Percentiles rank a stretch among this genome's conserved stretches.
These are phyloP conservation scores for Megalurothrips usitatus DNA, from an alignment of 2,888 invertebrate genomes.

Conservation along the genomic window DNA sequence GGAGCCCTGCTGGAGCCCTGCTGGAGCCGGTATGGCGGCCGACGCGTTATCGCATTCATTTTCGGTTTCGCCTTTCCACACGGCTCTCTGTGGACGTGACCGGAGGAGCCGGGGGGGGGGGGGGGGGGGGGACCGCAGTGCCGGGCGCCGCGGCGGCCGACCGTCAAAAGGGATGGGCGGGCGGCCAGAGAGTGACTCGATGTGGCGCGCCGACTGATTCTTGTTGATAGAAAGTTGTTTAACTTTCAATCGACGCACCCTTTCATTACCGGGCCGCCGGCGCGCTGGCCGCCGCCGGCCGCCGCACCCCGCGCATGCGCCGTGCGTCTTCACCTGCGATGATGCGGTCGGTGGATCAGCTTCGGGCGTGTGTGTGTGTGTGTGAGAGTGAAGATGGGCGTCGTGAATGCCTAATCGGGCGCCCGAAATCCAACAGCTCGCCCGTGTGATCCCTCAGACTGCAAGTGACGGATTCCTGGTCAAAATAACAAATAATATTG, in stretches of 20 bases:
- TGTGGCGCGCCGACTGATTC: neutral
- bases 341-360: neutral
- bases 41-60: conserved; percentile 1
- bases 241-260: conserved; percentile 1
- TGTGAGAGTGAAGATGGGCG: neutral
- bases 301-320: neutral
- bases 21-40: too few relatives aligned
- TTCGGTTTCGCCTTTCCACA: neutral
- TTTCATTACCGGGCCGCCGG: neutral
- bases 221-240: conserved; percentile 16
- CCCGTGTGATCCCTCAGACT: too few relatives aligned
- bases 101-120: neutral
- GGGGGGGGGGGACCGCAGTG: neutral
- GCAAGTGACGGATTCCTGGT: too few relatives aligned
- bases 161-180: neutral
- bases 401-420: too few relatives aligned
- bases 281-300: neutral
- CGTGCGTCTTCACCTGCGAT: neutral
- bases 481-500: too few relatives aligned
- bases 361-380: neutral
- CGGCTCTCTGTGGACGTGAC: neutral
- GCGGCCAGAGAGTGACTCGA: neutral
- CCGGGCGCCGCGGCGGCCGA: neutral
- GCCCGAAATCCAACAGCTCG: too few relatives aligned
- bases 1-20: too few relatives aligned